Evolutionary conservation across 2,113 vertebrate species (phyloP), one percentile per base, ranked within the genome.

Genomic region (Coptodon rendalli): DNA sequence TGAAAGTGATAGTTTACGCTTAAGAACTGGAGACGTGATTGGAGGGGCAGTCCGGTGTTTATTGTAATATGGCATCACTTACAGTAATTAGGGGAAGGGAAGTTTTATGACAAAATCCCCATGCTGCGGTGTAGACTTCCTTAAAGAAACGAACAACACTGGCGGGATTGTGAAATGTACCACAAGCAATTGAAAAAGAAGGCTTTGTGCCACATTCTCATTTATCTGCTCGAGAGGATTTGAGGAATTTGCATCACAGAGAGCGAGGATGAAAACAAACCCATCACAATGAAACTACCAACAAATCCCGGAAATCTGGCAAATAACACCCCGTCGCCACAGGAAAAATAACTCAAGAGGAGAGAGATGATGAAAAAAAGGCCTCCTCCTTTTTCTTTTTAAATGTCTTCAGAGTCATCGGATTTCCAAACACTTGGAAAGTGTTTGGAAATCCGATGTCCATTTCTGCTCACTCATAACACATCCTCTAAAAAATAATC

Each of bases 221-320:
- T 61, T 82, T 87, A 54, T 85, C 66, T 54, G 43, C 24, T 36
- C 14, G 11, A 80, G n/a, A 57, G 43, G 22, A 56, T 71, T 38
- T 80, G 34, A 24, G 86, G 88, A 88, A 78, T 89, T 93, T 91
- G 83, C 34, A 86, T 73, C 54, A 50, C n/a, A 9, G 40, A 66
- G 17, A 7, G 10, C 13, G 48, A 86, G 76, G 45, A 83, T 73
- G 78, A 63, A 90, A 93, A 84, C 48, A 76, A 86, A 83, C 31
- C 13, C 48, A 86, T 91, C 89, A 59, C 80, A 91, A 71, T 91
- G 82, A 94, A 94, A 93, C 88, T 86, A 76, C 80, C 56, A 86
- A 92, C 83, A 95, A 91, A 94, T 90, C 63, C 87, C 80, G 84
- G 91, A 95, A 94, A 93, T 90, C 19, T 89, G 71, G 82, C 76